Evolutionary conservation across 1,140 invertebrate genomes (phyloP).

Genomic region (Penaeus chinensis): DNA sequence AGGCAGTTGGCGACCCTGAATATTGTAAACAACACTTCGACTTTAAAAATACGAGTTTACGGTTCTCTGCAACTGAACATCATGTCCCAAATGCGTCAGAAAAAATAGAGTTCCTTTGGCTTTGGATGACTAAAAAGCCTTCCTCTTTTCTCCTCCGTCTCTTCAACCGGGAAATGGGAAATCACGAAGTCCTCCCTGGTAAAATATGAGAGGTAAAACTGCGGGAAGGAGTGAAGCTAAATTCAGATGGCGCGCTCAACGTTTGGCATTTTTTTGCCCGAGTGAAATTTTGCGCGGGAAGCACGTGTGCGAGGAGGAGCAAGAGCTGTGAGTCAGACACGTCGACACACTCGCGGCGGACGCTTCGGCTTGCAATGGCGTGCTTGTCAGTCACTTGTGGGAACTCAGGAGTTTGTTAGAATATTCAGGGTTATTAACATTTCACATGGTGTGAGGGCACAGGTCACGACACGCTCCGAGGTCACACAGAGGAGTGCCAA

Average conservation of each 20-base stretch:
- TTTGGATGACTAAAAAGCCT: too few species aligned
- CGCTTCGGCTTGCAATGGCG: conserved; percentile 1
- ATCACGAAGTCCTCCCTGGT: too few species aligned
- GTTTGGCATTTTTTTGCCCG: conserved; percentile 31
- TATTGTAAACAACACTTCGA: too few species aligned
- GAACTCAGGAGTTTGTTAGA: conserved; percentile 10
- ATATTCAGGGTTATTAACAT: conserved; percentile 48
- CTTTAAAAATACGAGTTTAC: too few species aligned
- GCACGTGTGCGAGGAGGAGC: conserved; percentile 35
- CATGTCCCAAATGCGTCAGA: too few species aligned
- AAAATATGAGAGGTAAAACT: background rate
- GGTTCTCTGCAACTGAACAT: too few species aligned
- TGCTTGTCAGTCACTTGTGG: conserved; percentile 23
- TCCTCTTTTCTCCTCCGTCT: too few species aligned
- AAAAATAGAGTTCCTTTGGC: too few species aligned
- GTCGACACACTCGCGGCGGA: background rate
- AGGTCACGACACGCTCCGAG: conserved; percentile 40
- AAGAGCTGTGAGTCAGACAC: conserved; percentile 9
- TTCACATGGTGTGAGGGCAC: conserved; percentile 33
- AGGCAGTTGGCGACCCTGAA: background rate
- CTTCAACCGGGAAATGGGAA: too few species aligned
- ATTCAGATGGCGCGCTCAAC: conserved; percentile 7
- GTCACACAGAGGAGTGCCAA: conserved; percentile 46
- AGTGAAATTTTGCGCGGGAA: conserved; percentile 54
- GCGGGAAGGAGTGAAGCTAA: conserved; percentile 18